Evolutionary conservation across 2,113 vertebrate species (phyloP), one percentile per base, ranked within the genome.

Genomic region (Urocolius indicus): DNA sequence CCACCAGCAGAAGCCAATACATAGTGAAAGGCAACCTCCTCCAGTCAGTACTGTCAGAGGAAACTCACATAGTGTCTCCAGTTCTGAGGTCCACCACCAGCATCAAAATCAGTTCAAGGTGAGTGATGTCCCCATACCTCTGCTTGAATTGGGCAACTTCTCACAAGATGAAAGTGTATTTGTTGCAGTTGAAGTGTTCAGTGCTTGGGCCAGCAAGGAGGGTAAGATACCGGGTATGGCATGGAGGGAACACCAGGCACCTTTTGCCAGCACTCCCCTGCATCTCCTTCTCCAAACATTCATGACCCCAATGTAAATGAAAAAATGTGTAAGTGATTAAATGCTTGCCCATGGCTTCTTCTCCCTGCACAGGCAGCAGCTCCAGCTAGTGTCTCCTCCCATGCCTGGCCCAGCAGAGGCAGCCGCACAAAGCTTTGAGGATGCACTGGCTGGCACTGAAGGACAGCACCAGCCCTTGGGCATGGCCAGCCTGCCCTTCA

Each of bases 31-130:
- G 81, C 30, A 88, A 20, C 46, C 43, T 97, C 66, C 95, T 97
- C 18, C 95, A 95, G 55, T 95, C 76, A 0, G 96, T 90, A 22
- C 52, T 95, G 52, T 91, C 65, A 6, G 97, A 98, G 52, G 98
- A 98, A 93, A 97, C 13, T 32, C 97, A 98, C 2, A 0, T 21
- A 21, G 16, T 98, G 57, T 91, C 84, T 61, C 87, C 95, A 67
- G 76, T 87, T 61, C 34, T 97, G 78, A 97, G 91, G 69, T 97
- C 98, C 54, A 59, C 12, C 48, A 67, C 67, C 0, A 9, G 96
- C 13, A 59, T 96, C 77, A 92, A 91, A 75, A 93, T 98, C 92
- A 91, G 18, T 4, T 97, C 98, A 9, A 97, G 96, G 98, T 97
- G 81, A 81, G 92, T 0, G 0, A 32, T n/a, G n/a, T 4, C 22